phyloP scores from a whole-genome alignment of 2,797 vertebrate species.

The Natrix natrix region DNA sequence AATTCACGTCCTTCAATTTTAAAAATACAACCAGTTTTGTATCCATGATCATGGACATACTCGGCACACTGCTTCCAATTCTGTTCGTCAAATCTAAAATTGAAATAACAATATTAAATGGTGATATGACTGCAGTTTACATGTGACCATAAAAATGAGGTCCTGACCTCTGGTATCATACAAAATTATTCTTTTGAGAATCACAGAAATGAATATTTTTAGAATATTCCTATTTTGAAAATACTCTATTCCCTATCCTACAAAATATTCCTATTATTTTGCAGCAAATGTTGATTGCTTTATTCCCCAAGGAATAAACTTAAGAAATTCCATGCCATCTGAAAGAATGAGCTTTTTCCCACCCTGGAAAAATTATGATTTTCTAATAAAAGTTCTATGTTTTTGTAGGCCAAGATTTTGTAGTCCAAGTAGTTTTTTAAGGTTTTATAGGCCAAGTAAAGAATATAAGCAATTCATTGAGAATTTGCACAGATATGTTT shows the following conservation, averaged over 20 bases:
- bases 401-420: not conserved
- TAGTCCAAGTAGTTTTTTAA: no score
- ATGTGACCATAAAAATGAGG: not conserved
- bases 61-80: slow-evolving; percentile 42
- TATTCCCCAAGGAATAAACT: not conserved
- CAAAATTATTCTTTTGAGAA: not conserved
- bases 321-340: not conserved
- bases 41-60: slow-evolving; percentile 47
- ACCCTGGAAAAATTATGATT: not conserved
- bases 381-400: not conserved
- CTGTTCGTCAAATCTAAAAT: slow-evolving; percentile 44
- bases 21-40: slow-evolving; percentile 62
- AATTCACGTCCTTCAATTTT: slow-evolving; percentile 38
- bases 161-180: not conserved
- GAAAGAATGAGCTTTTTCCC: not conserved
- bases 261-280: not conserved
- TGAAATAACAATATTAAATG: slow-evolving; percentile 6
- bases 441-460: not conserved
- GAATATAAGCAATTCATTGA: not conserved
- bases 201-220: not conserved
- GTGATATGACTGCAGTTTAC: not conserved
- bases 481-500: not conserved
- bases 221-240: not conserved
- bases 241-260: not conserved
- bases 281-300: not conserved